Evolutionary conservation across 1,140 invertebrate genomes (phyloP).

Genomic region (Hycleus cichorii): DNA sequence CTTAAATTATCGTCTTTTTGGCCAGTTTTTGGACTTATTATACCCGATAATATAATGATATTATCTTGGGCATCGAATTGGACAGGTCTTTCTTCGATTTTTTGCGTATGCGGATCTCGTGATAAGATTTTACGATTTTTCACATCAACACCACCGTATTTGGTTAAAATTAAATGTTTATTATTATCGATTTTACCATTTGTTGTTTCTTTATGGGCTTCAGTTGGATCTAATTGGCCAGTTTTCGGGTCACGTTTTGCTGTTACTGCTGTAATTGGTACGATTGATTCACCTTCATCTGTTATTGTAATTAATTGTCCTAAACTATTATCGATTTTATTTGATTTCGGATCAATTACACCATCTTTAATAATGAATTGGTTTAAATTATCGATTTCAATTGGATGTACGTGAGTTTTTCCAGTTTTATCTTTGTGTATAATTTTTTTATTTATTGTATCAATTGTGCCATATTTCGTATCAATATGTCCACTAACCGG

Average conservation of each 20-base stretch:
- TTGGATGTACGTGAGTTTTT: slow-evolving; percentile 48
- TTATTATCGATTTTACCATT: slow-evolving; percentile 56
- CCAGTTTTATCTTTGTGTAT: slow-evolving; percentile 49
- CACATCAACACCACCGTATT: slow-evolving; percentile 44
- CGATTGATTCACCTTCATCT: slow-evolving; percentile 45
- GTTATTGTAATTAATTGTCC: slow-evolving; percentile 47
- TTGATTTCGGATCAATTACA: slow-evolving; percentile 49
- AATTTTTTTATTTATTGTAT: slow-evolving; percentile 52
- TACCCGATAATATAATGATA: slow-evolving; percentile 53
- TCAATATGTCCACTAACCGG: slow-evolving; percentile 55
- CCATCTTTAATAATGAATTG: slow-evolving; percentile 53
- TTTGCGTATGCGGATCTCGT: slow-evolving; percentile 46
- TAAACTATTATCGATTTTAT: slow-evolving; percentile 46
- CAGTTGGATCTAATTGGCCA: slow-evolving; percentile 41
- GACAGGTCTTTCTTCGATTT: slow-evolving; percentile 40
- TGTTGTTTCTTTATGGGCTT: slow-evolving; percentile 44
- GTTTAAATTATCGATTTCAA: slow-evolving; percentile 52
- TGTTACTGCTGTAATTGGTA: slow-evolving; percentile 50
- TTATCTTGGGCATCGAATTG: slow-evolving; percentile 54
- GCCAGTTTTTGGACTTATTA: slow-evolving; percentile 50
- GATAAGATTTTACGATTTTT: slow-evolving; percentile 34
- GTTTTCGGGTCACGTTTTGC: slow-evolving; percentile 49
- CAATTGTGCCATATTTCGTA: slow-evolving; percentile 57
- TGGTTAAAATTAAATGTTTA: slow-evolving; percentile 54
- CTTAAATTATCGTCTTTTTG: slow-evolving; percentile 53